Percentiles rank a stretch among this genome's conserved stretches.
Conservation (phyloP, 2,113 vertebrate genomes). For the Hippocampus zosterae region DNA sequence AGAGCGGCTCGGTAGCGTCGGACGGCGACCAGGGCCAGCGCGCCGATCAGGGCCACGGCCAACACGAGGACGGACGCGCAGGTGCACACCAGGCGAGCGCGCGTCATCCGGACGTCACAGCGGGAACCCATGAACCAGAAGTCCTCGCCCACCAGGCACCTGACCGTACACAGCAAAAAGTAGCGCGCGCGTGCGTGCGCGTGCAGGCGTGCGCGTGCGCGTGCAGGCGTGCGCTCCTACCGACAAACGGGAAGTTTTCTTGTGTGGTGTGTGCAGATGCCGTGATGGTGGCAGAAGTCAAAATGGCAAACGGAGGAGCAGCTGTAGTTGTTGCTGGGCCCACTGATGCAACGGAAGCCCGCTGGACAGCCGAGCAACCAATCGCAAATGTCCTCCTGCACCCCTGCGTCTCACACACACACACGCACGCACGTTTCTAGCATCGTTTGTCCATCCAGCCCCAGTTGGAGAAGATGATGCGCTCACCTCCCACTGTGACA, state of each 20-base stretch:
- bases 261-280: slow-evolving; percentile 79
- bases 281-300: slow-evolving; percentile 78
- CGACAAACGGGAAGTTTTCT: slow-evolving; percentile 74
- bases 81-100: slow-evolving; percentile 67
- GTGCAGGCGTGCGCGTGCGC: no score
- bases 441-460: neutral
- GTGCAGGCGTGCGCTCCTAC: slow-evolving; percentile 57
- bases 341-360: slow-evolving; percentile 70
- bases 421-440: neutral
- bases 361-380: slow-evolving; percentile 72
- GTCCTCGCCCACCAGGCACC: slow-evolving; percentile 81
- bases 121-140: slow-evolving; percentile 85
- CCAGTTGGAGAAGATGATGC: neutral
- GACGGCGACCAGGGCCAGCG: slow-evolving; percentile 68
- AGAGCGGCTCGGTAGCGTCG: slow-evolving; percentile 77
- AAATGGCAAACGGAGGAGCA: slow-evolving; percentile 80
- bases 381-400: slow-evolving; percentile 67
- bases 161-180: slow-evolving; percentile 23
- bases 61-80: slow-evolving; percentile 72
- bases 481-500: slow-evolving; percentile 71
- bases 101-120: slow-evolving; percentile 81
- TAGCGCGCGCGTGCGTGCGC: neutral
- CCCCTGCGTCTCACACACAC: slow-evolving; percentile 48
- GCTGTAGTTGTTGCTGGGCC: slow-evolving; percentile 53
- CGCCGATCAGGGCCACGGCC: slow-evolving; percentile 59